These are phyloP conservation scores for Ellobius talpinus DNA, from an alignment of 2,113 vertebrate genomes.

Conservation along the genomic window DNA sequence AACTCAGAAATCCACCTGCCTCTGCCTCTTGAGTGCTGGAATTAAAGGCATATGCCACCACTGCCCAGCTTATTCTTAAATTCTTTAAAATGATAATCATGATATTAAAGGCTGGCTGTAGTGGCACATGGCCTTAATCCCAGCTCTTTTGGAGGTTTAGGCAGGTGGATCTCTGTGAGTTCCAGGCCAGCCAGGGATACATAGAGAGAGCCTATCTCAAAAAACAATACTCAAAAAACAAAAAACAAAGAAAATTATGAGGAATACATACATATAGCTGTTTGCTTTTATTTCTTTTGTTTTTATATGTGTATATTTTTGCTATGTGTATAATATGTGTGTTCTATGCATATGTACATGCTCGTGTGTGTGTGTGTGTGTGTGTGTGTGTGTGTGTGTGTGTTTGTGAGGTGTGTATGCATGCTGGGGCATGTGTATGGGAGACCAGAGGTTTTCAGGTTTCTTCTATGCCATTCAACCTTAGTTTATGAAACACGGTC, in stretches of 20 bases:
- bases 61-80: background rate
- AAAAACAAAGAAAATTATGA: background rate
- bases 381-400: background rate
- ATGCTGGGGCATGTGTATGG: background rate
- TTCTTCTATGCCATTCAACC: background rate
- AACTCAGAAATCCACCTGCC: background rate
- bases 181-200: background rate
- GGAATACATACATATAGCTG: background rate
- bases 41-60: no score
- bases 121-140: background rate
- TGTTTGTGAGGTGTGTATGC: background rate
- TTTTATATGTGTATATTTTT: background rate
- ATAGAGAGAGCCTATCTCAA: background rate
- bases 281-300: background rate
- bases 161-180: background rate
- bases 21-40: no score
- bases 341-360: background rate
- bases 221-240: background rate
- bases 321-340: background rate
- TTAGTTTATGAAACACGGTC: background rate
- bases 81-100: conserved; percentile 9
- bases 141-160: background rate
- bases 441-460: background rate
- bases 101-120: background rate
- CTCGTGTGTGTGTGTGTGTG: background rate